Evolutionary conservation across 2,113 vertebrate species (phyloP).

Genomic region (Genyomyrus donnyi): DNA sequence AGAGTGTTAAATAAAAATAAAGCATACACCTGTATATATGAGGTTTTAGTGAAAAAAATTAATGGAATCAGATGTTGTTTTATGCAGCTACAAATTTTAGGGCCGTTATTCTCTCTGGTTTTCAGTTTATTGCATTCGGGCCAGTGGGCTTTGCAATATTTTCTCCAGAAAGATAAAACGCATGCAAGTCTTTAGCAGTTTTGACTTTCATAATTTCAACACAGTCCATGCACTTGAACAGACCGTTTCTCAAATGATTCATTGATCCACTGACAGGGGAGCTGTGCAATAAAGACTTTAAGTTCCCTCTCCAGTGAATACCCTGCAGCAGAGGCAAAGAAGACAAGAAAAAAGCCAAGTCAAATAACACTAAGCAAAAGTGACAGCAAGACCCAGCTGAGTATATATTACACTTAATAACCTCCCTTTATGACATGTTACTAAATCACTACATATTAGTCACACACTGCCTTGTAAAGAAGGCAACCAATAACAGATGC

Average conservation of each 20-base stretch:
- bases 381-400: not conserved
- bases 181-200: not conserved
- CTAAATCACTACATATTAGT: conserved; percentile 4
- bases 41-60: not conserved
- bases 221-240: not conserved
- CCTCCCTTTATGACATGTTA: not conserved
- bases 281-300: not conserved
- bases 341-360: not conserved
- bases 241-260: not conserved
- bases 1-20: not conserved
- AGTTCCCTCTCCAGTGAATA: not conserved
- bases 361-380: not conserved
- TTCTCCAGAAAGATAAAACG: not conserved
- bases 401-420: not conserved
- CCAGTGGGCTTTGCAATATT: not conserved
- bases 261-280: not conserved
- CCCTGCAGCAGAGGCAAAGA: not conserved
- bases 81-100: not conserved
- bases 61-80: not conserved
- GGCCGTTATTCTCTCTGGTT: not conserved
- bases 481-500: conserved; percentile 1
- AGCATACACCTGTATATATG: not conserved
- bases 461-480: not conserved
- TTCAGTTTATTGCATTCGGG: not conserved
- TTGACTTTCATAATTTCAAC: not conserved